Evolutionary conservation across 2,888 invertebrate species (phyloP).

Genomic region (Acanthopleura granulata): DNA sequence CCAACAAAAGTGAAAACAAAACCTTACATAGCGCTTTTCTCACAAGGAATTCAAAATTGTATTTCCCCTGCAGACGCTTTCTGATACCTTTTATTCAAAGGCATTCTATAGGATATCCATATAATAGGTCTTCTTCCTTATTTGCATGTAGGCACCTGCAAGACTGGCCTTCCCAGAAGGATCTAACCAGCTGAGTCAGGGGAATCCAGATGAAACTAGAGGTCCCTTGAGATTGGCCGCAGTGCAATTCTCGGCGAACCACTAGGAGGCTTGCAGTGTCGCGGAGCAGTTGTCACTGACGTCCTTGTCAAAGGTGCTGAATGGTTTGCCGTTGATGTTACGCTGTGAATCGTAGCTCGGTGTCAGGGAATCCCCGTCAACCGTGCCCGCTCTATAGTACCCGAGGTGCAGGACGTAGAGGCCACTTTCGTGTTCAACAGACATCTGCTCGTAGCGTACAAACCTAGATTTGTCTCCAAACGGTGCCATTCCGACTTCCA

Average conservation of each 20-base stretch:
- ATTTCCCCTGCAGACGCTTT: too few species aligned
- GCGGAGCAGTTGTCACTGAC: not conserved
- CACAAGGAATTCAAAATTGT: too few species aligned
- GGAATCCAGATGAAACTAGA: not conserved
- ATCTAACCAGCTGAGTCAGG: too few species aligned
- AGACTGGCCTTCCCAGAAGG: too few species aligned
- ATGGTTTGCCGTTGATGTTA: not conserved
- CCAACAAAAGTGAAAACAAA: too few species aligned
- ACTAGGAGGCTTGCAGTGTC: not conserved
- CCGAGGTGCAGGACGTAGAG: not conserved
- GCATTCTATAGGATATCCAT: too few species aligned
- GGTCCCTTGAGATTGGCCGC: not conserved
- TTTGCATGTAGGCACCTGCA: too few species aligned
- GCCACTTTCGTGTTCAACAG: not conserved
- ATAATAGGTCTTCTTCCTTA: too few species aligned
- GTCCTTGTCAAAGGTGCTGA: slow-evolving; percentile 3
- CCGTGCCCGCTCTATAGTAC: not conserved
- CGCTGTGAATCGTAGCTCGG: not conserved
- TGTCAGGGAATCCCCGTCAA: not conserved
- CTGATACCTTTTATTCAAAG: too few species aligned
- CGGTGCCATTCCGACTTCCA: not conserved
- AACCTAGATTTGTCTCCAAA: not conserved
- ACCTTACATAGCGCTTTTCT: too few species aligned
- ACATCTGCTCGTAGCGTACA: not conserved
- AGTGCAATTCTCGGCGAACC: not conserved